These are phyloP conservation scores for Pimpla rufipes DNA, from an alignment of 2,888 invertebrate genomes.

Conservation along the genomic window DNA sequence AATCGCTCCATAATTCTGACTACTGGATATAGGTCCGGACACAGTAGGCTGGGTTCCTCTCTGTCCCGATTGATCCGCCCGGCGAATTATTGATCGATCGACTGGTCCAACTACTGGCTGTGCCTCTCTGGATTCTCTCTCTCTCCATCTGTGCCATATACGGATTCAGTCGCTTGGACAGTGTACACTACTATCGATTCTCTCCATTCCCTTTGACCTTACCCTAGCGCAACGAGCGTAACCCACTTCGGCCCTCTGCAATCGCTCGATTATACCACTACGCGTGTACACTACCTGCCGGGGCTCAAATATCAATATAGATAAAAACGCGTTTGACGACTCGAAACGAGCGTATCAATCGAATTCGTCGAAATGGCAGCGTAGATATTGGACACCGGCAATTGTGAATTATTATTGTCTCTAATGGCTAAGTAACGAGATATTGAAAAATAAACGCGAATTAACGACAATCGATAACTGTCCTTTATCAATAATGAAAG, in stretches of 20 bases:
- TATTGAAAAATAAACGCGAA: too few species aligned
- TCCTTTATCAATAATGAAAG: too few species aligned
- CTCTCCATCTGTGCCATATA: background rate
- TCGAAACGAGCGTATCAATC: slow-evolving; percentile 14
- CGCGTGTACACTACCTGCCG: background rate
- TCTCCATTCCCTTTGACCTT: slow-evolving; percentile 47
- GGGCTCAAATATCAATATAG: background rate
- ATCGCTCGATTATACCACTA: slow-evolving; percentile 30
- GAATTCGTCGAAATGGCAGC: background rate
- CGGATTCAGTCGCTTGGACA: slow-evolving; percentile 2
- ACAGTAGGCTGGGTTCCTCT: slow-evolving; percentile 10
- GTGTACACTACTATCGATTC: slow-evolving; percentile 28
- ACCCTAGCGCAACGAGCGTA: slow-evolving; percentile 22
- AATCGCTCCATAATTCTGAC: slow-evolving; percentile 24
- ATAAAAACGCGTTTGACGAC: slow-evolving; percentile 13
- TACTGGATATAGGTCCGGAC: background rate
- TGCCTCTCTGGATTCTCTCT: background rate
- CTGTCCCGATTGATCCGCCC: slow-evolving; percentile 14
- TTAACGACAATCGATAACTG: too few species aligned
- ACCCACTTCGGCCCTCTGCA: slow-evolving; percentile 22
- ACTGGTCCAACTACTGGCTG: background rate
- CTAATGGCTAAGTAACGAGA: too few species aligned
- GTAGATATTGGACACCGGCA: background rate
- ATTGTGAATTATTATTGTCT: background rate
- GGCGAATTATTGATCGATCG: slow-evolving; percentile 42